These are phyloP conservation scores for Samia ricini DNA, from an alignment of 1,140 invertebrate genomes.

Conservation along the genomic window DNA sequence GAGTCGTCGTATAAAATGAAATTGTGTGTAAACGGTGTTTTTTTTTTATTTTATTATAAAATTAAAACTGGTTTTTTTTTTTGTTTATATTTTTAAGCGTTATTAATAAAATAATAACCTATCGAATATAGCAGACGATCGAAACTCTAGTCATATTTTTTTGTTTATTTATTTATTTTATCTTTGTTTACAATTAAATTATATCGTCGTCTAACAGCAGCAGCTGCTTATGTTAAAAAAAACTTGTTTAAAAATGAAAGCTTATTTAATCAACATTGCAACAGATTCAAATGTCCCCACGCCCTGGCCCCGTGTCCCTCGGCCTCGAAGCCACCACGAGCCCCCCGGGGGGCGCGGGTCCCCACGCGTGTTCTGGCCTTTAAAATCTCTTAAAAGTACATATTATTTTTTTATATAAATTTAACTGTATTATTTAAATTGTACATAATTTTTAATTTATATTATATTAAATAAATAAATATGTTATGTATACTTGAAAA, in stretches of 20 bases:
- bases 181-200: constrained; percentile 31
- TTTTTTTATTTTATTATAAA: constrained; percentile 21
- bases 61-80: constrained; percentile 66
- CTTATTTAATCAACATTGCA: constrained; percentile 66
- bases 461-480: constrained; percentile 76
- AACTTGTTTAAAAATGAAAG: constrained; percentile 48
- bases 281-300: too few species aligned
- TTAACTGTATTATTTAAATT: constrained; percentile 71
- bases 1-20: too few species aligned
- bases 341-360: constrained; percentile 24
- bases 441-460: constrained; percentile 73
- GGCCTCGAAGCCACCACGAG: constrained; percentile 19
- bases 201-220: constrained; percentile 60
- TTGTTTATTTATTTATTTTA: constrained; percentile 50
- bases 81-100: constrained; percentile 69
- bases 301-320: constrained; percentile 22
- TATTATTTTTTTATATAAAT: constrained; percentile 72
- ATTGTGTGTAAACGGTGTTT: constrained; percentile 61
- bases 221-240: too few species aligned
- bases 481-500: constrained; percentile 72
- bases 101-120: too few species aligned
- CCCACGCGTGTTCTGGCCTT: constrained; percentile 47
- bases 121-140: constrained; percentile 60
- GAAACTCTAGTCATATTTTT: constrained; percentile 69
- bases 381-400: neutral